Base-by-base conservation (phyloP, 2,797 vertebrate species). In the Tauraco hartlaubi region DNA sequence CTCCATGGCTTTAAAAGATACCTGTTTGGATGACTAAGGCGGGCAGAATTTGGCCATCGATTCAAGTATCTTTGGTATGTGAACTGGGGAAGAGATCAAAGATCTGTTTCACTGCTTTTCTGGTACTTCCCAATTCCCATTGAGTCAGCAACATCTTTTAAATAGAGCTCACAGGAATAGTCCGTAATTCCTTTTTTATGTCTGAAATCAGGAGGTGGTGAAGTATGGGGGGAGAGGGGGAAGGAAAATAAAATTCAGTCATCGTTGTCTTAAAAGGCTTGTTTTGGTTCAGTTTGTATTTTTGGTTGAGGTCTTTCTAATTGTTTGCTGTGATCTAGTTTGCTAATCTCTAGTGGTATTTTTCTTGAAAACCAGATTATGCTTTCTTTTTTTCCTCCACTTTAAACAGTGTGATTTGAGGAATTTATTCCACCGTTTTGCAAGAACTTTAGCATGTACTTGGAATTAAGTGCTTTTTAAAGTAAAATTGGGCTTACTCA, bases 401-500 rank as follows among this genome's bases (percentile, higher is more conserved):
- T 74, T 81, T 88, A 81, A 88, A 86, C 78, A 43, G 29, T 88
- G 71, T 74, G 48, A 28, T 91, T 92, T 55, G 71, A 62, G 18
- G 17, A 55, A 58, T 85, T 88, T 61, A 58, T 90, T 85, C 81
- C 28, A 61, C 33, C 37, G 52, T 94, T 94, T 92, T 89, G 29
- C 31, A 86, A 21, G 52, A 62, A 71, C 17, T 66, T 75, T 46
- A 68, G 12, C 37, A 73, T 46, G 44, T 67, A 64, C 43, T 95
- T 44, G 49, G 48, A 55, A 64, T 74, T n/a, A 83, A 80, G 54
- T 41, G 21, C 29, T 83, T 67, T 55, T 37, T 59, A 25, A 63
- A 88, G 88, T 68, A 79, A 81, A 75, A 91, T 82, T 48, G 62
- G 49, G 25, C 28, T 86, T 88, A 92, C 80, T 97, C 82, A 79